phyloP scores from a whole-genome alignment of 1,140 invertebrate genomes.

The Aphis craccivora region DNA sequence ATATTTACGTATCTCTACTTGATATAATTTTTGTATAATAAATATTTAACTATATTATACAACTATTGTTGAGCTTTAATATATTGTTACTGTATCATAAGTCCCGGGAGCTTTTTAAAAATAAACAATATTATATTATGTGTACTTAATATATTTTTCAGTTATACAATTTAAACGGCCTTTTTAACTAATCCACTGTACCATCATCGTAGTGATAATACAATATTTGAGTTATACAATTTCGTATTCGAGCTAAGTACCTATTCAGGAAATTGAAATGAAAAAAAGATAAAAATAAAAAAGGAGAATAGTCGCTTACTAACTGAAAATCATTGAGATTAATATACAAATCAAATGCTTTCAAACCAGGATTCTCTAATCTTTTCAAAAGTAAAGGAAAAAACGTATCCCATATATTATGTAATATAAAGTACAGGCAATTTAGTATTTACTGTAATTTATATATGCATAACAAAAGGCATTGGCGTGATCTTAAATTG shows the following conservation, averaged over 20 bases:
- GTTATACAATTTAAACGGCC: neutral
- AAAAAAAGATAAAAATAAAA: conserved; percentile 16
- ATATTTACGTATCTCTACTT: neutral
- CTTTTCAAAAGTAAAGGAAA: neutral
- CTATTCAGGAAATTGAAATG: neutral
- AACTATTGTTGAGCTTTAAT: neutral
- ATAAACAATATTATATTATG: neutral
- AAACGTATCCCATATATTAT: neutral
- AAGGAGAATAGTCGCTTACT: neutral
- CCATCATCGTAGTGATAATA: neutral
- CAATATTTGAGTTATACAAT: neutral
- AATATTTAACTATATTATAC: neutral
- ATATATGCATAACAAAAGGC: neutral
- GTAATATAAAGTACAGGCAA: neutral
- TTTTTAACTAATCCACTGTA: neutral
- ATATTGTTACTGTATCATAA: neutral
- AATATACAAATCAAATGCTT: conserved; percentile 5
- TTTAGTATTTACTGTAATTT: conserved; percentile 13
- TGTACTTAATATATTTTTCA: neutral
- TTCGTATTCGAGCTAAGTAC: neutral
- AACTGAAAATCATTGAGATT: neutral
- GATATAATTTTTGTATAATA: neutral
- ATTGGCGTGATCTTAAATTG: neutral
- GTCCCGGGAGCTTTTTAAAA: neutral
- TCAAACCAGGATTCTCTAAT: neutral